These are phyloP conservation scores for Plagiodera versicolora DNA, from an alignment of 2,888 invertebrate genomes.

Conservation along the genomic window DNA sequence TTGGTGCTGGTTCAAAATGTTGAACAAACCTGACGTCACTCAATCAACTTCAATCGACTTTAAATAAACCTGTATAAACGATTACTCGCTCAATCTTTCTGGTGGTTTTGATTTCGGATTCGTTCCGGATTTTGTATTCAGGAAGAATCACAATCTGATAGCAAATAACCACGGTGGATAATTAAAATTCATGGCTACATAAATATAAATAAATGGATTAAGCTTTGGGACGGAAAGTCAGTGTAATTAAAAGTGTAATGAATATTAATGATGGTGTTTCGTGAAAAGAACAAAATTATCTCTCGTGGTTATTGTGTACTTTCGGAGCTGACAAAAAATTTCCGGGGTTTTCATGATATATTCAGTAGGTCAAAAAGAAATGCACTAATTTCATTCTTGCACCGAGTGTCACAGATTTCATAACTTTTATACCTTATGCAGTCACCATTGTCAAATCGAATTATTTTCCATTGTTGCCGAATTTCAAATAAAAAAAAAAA, in stretches of 20 bases:
- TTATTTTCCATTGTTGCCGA: no score
- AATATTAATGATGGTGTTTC: constrained; percentile 46
- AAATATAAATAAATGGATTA: constrained; percentile 51
- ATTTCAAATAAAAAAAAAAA: no score
- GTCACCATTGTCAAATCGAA: no score
- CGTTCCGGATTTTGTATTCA: not conserved
- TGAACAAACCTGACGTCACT: no score
- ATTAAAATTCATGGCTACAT: constrained; percentile 51
- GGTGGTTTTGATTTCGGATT: not conserved
- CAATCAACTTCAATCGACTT: no score
- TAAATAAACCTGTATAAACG: no score
- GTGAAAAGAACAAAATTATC: constrained; percentile 40
- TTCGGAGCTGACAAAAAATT: constrained; percentile 19
- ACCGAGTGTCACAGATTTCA: no score
- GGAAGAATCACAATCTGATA: constrained; percentile 16
- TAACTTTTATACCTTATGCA: no score
- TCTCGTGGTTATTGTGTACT: constrained; percentile 34
- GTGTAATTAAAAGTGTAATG: constrained; percentile 50
- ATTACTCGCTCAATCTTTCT: no score
- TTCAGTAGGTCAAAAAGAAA: not conserved
- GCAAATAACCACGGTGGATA: constrained; percentile 28
- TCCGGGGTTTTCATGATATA: constrained; percentile 18
- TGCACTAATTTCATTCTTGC: not conserved
- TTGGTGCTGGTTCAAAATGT: no score
- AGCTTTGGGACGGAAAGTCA: constrained; percentile 46